Evolutionary conservation across 2,113 vertebrate species (phyloP).

Genomic region (Varanus salvator): DNA sequence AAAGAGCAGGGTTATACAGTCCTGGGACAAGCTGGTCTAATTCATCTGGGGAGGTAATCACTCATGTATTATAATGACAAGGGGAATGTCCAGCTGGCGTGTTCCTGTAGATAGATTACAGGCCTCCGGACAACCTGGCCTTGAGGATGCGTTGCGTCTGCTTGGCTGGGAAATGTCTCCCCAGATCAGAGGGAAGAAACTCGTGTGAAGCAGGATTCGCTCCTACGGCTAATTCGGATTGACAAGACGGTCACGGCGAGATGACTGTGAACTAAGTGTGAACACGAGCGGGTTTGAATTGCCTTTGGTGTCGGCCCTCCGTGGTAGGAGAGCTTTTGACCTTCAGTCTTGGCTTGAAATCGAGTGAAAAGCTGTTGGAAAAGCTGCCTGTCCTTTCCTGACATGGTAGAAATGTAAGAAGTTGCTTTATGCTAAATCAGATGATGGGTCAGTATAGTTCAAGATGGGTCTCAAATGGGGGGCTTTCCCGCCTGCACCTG

Average conservation of each 20-base stretch:
- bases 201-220: not conserved
- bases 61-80: not conserved
- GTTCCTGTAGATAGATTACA: not conserved
- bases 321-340: too few species aligned
- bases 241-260: not conserved
- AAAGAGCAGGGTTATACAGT: not conserved
- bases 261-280: not conserved
- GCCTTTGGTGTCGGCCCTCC: not conserved
- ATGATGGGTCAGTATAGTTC: not conserved
- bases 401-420: not conserved
- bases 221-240: not conserved
- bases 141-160: not conserved
- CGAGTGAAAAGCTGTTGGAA: too few species aligned
- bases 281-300: not conserved
- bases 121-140: not conserved
- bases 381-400: not conserved
- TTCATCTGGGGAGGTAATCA: not conserved
- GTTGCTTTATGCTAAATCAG: not conserved
- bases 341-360: not conserved
- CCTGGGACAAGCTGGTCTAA: not conserved
- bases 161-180: not conserved
- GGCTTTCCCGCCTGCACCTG: not conserved
- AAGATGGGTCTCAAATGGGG: not conserved
- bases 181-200: not conserved
- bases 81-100: not conserved